phyloP scores from a whole-genome alignment of 37 sponge, comb jelly and placozoan genomes.

The Chondrosia reniformis region DNA sequence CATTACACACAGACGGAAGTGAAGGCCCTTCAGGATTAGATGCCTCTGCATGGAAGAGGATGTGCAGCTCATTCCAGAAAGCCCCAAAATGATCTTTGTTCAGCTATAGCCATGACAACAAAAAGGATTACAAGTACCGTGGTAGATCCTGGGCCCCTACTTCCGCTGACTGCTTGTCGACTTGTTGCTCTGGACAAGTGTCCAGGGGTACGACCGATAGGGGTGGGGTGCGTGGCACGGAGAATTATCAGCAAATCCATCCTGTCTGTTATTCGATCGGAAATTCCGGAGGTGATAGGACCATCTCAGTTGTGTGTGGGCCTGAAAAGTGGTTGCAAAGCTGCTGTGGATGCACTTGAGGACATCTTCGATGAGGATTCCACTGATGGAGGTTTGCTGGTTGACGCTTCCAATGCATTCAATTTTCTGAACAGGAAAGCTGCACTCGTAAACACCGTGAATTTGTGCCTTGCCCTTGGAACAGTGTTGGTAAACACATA shows the following conservation, averaged over 20 bases:
- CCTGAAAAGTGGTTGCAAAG: not conserved
- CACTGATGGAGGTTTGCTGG: not conserved
- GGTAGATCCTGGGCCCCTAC: not conserved
- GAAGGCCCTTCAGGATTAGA: not conserved
- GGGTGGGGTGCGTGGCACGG: not conserved
- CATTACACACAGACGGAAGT: not conserved
- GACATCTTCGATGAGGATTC: not conserved
- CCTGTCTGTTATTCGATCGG: not conserved
- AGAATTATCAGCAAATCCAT: not conserved
- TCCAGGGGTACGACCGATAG: not conserved
- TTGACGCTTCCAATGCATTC: not conserved
- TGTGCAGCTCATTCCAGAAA: not conserved
- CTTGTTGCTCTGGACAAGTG: not conserved
- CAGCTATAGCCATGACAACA: not conserved
- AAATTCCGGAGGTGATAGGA: not conserved
- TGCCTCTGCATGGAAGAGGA: not conserved
- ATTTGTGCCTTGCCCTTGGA: not conserved
- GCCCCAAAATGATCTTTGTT: not conserved
- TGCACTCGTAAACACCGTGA: not conserved
- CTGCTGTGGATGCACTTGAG: not conserved
- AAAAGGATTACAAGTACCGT: not conserved
- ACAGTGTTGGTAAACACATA: constrained; percentile 3
- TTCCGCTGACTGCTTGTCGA: not conserved
- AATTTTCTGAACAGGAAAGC: not conserved
- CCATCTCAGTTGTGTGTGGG: not conserved